phyloP scores from a whole-genome alignment of 2,888 invertebrate species.

The Catocala fraxini region DNA sequence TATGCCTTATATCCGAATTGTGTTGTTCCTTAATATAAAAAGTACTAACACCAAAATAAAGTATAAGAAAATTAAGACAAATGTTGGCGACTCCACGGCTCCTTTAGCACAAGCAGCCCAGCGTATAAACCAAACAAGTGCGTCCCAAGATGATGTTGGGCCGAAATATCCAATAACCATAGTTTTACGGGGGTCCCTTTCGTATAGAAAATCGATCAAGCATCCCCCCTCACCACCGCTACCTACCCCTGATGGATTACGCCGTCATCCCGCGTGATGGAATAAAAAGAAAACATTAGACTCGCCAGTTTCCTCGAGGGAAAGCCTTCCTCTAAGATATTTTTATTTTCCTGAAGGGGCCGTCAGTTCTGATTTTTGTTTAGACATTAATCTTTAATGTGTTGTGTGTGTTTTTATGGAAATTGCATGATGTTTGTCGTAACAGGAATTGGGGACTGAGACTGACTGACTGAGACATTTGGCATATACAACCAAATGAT shows the following conservation, averaged over 20 bases:
- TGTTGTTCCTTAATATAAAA: no score
- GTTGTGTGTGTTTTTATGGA: conserved; percentile 46
- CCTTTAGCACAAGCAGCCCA: conserved; percentile 53
- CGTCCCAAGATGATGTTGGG: conserved; percentile 69
- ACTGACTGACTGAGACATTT: no score
- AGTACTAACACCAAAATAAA: no score
- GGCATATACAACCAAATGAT: no score
- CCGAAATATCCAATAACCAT: conserved; percentile 83
- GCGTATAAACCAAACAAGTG: conserved; percentile 69
- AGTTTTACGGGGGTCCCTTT: conserved; percentile 77
- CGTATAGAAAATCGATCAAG: conserved; percentile 78
- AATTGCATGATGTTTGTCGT: conserved; percentile 19
- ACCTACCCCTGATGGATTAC: conserved; percentile 77
- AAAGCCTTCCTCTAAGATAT: conserved; percentile 67
- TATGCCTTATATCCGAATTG: no score
- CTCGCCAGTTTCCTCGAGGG: conserved; percentile 69
- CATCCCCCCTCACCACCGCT: conserved; percentile 55
- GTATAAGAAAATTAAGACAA: neutral
- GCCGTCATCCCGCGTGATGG: conserved; percentile 74
- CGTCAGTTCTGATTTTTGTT: conserved; percentile 74
- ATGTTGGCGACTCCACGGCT: conserved; percentile 44
- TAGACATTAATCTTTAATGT: conserved; percentile 66
- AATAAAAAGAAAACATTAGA: conserved; percentile 85
- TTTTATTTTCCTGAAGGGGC: conserved; percentile 68
- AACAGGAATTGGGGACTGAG: conserved; percentile 8